Evolutionary conservation across 1,140 invertebrate genomes (phyloP).

Genomic region (Brachionus paranguensis): DNA sequence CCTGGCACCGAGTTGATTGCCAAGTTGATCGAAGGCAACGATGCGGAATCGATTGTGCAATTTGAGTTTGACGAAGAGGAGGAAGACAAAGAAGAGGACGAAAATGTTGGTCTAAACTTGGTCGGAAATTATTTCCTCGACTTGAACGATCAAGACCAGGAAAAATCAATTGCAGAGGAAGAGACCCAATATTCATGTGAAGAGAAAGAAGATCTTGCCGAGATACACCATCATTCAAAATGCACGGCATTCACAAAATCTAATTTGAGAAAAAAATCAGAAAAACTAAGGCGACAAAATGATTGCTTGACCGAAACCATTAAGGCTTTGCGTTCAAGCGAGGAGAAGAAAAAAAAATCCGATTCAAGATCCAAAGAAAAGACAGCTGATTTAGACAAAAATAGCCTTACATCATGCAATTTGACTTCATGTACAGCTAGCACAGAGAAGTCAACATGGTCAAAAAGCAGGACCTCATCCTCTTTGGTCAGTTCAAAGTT

Average conservation of each 20-base stretch:
- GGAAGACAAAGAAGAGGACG: not conserved
- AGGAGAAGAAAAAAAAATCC: not conserved
- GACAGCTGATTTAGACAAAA: no score
- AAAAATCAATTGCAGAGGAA: not conserved
- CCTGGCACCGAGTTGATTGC: conserved; percentile 4
- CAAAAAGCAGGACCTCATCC: no score
- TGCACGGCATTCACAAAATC: not conserved
- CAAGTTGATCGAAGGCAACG: not conserved
- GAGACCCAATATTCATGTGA: not conserved
- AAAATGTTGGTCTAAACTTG: not conserved
- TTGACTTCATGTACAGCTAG: no score
- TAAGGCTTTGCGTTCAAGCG: not conserved
- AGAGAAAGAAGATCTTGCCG: not conserved
- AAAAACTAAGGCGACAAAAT: not conserved
- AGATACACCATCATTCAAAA: not conserved
- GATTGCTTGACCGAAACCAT: not conserved
- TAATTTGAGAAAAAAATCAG: not conserved
- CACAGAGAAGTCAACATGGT: no score
- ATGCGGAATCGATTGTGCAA: not conserved
- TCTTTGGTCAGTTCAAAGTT: no score
- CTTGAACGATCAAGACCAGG: not conserved
- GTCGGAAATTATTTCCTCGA: not conserved
- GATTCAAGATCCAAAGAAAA: no score
- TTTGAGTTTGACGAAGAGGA: not conserved
- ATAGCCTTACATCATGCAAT: no score